These are phyloP conservation scores for Meloidogyne exigua DNA, from an alignment of 1,140 invertebrate genomes.

Conservation along the genomic window DNA sequence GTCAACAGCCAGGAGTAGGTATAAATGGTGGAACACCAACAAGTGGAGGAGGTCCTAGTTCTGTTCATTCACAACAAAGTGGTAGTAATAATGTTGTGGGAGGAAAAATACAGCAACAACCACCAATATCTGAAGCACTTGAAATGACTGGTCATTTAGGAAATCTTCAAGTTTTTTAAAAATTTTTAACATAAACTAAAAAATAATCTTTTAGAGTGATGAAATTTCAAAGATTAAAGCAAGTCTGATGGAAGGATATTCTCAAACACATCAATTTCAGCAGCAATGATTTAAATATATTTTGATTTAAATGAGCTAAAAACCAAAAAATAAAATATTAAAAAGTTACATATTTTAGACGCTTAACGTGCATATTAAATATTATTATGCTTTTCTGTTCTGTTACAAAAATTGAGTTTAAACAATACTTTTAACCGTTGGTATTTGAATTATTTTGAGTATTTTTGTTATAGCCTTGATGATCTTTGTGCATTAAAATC, in stretches of 20 bases:
- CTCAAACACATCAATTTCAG: conserved; percentile 15
- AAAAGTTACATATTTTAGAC: background rate
- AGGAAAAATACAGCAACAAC: conserved; percentile 12
- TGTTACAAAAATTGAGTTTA: too few relatives aligned
- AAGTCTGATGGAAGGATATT: conserved; percentile 28
- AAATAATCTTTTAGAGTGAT: conserved; percentile 32
- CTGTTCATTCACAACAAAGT: conserved; percentile 36
- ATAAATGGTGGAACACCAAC: conserved; percentile 30
- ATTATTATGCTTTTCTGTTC: background rate
- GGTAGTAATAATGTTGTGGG: conserved; percentile 1
- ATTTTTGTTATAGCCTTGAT: too few relatives aligned
- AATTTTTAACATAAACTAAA: background rate
- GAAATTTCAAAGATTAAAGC: conserved; percentile 40
- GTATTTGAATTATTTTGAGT: background rate
- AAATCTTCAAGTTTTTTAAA: background rate
- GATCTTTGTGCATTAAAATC: too few relatives aligned
- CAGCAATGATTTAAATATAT: conserved; percentile 14
- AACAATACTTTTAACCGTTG: too few relatives aligned
- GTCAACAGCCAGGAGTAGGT: background rate
- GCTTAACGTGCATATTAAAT: conserved; percentile 1
- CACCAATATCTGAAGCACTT: conserved; percentile 7
- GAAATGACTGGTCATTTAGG: conserved; percentile 2
- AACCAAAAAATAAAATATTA: background rate
- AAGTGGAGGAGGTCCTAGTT: conserved; percentile 16
- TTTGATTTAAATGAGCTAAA: background rate